Evolutionary conservation across 1,140 invertebrate species (phyloP).

Genomic region (Eueides isabella): DNA sequence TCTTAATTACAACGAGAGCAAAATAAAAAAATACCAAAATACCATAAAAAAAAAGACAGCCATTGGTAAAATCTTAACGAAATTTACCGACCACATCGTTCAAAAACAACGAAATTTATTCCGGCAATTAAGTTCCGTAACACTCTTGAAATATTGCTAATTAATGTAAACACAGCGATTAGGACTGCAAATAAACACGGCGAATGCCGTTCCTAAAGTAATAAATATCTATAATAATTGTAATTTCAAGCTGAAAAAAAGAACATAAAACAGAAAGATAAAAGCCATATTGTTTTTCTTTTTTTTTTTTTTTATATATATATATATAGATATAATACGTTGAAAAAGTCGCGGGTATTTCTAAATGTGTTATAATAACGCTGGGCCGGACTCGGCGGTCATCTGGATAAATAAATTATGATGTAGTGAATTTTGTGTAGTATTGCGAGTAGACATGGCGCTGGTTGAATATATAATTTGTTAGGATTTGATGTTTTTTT

Average conservation of each 20-base stretch:
- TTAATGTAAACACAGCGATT: conserved; percentile 81
- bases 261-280: conserved; percentile 76
- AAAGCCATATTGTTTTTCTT: conserved; percentile 73
- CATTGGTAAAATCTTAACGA: conserved; percentile 74
- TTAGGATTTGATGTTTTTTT: not conserved
- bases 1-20: not conserved
- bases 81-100: conserved; percentile 11
- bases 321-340: not conserved
- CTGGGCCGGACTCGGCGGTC: conserved; percentile 70
- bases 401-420: conserved; percentile 80
- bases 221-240: conserved; percentile 82
- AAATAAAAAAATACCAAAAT: not conserved
- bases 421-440: conserved; percentile 67
- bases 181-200: conserved; percentile 71
- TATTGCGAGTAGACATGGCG: conserved; percentile 45
- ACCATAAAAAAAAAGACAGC: not conserved
- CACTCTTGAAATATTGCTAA: conserved; percentile 76
- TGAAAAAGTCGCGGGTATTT: conserved; percentile 43
- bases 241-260: conserved; percentile 72
- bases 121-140: conserved; percentile 36
- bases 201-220: conserved; percentile 65
- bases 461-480: not conserved
- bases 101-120: conserved; percentile 7
- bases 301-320: not conserved
- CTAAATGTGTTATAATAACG: conserved; percentile 71